A percentile compares a stretch with the other conserved stretches of the same genome.
phyloP scores from a whole-genome alignment of 2,888 invertebrate species.

The Eristalis intricaria region DNA sequence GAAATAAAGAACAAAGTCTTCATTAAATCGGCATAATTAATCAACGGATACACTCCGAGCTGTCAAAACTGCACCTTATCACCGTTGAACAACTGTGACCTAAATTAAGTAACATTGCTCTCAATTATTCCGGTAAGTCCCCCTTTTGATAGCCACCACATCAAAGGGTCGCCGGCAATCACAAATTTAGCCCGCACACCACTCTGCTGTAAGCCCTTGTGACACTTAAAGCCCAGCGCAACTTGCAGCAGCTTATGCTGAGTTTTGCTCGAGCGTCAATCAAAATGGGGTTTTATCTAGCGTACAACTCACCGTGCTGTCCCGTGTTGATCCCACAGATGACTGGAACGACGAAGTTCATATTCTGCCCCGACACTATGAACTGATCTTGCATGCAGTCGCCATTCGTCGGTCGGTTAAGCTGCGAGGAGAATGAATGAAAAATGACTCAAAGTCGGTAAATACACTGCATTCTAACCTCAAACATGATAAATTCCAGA shows the following conservation, averaged over 20 bases:
- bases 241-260: background rate
- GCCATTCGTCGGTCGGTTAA: constrained; percentile 86
- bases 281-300: background rate
- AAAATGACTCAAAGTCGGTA: background rate
- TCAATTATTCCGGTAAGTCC: background rate
- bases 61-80: background rate
- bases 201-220: background rate
- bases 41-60: no score
- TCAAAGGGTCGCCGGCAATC: background rate
- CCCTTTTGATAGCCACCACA: background rate
- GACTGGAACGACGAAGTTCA: constrained; percentile 86
- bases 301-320: constrained; percentile 85
- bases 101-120: background rate
- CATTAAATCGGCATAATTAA: no score
- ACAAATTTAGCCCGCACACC: background rate
- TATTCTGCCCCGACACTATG: constrained; percentile 87
- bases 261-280: background rate
- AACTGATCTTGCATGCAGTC: constrained; percentile 87
- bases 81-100: background rate
- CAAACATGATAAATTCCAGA: constrained; percentile 87
- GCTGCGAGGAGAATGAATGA: constrained; percentile 80
- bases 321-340: constrained; percentile 90
- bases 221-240: background rate
- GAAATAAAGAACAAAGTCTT: no score
- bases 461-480: constrained; percentile 82